Base-by-base conservation (phyloP, 2,888 invertebrate genomes). In the Sarcophaga rosellei region DNA sequence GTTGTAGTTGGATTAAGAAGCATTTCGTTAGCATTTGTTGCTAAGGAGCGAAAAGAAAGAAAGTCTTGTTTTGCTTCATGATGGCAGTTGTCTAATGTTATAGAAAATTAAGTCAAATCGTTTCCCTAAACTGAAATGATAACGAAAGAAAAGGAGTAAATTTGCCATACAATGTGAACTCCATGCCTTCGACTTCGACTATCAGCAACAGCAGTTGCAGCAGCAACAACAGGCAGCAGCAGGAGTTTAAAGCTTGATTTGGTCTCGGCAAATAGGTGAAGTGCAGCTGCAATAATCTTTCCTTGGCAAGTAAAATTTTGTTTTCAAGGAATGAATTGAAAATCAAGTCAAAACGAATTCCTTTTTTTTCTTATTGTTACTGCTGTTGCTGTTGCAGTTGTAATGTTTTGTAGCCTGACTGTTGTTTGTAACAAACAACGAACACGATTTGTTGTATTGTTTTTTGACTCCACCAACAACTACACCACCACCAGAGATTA, bases 101-200 rank as follows among this genome's bases (percentile, higher is more conserved):
- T 66, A 85, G 87, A 91, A 92, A 91, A 92, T 92, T 91, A 91
- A 92, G 92, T 92, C 91, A 91, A 91, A 90, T 91, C 88, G 87
- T 87, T 88, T 88, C 86, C 85, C 88, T 88, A 89, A 89, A 88
- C 88, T 87, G 86, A 88, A 86, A 83, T 88, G 63, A 61, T 53
- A 53, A 53, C 53, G 62, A 45, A 47, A 20, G 35, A 44, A 73
- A 82, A 88, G 44, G 87, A 85, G 73, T 84, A 79, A 66, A 84
- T 62, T 62, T 63, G 63, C 35, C 81, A 74, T 17, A 53, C 53
- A 53, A 53, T 53, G 53, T 53, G 53, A 15, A 53, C 53, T 53
- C 10, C 47, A 5, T 10, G 5, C 53, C 53, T 15, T 1, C 11
- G 53, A 0, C 12, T 15, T 47, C 3, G 12, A 15, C 53, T 17